Base-by-base conservation (phyloP, 92 coral and sea anemone genomes). In the Porites divaricata region DNA sequence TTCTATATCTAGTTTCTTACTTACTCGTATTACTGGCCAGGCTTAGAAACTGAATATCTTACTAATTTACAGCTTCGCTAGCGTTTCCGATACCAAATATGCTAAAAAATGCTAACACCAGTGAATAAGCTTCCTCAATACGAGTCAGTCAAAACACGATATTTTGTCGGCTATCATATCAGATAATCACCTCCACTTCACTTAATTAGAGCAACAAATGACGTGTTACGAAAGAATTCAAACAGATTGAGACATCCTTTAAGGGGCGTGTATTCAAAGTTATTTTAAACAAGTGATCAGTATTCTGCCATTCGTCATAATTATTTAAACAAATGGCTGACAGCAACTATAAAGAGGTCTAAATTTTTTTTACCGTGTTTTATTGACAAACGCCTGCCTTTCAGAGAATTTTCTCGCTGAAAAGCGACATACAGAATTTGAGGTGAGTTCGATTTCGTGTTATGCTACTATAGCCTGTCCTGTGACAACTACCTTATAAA, bases 41-140 rank as follows among this genome's bases (percentile, higher is more conserved):
- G 45, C 45, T 35, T 35, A 35, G 45, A 4, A 35, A 35, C 3
- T 35, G 45, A 35, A 35, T 35, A 2, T 35, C 45, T 35, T 4
- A 35, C 9, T 24, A 10, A 67, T 67, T 23, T 24, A 5, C 1
- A 6, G 1, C 3, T 19, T 71, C 17, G 1, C n/a, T 24, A 45
- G 75, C 1, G 19, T 48, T 45, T 71, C 75, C 57, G 75, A 17
- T n/a, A 17, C 58, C 8, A 17, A 24, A 71, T 71, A 15, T n/a
- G 19, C 74, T 6, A 17, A 41, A 20, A 11, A 15, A 15, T 54
- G 59, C 59, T 54, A 15, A 54, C 59, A 76, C 20, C 28, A 58
- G 50, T 77, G 48, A 62, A 77, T 23, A 65, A 21, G 23, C 75
- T 79, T 79, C 83, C 63, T 68, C 24, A 48, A 35, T 35, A 35